A percentile compares a stretch with the other conserved stretches of the same genome.
These are phyloP conservation scores for Pluvianellus socialis DNA, from an alignment of 2,113 vertebrate species.

Conservation along the genomic window DNA sequence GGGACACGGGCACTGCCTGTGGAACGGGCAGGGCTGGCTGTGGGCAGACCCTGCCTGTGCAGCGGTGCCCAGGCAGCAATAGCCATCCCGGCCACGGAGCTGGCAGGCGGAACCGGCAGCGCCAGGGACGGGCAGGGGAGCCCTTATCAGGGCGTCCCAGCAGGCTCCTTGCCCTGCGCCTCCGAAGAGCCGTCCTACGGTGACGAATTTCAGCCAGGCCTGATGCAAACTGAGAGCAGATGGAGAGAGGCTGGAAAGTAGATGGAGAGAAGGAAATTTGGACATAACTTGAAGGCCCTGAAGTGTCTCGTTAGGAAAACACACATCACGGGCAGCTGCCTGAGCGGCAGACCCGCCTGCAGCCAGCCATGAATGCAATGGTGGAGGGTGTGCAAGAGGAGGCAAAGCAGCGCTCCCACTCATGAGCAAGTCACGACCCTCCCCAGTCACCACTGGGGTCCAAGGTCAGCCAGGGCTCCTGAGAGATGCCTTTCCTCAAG, in stretches of 20 bases:
- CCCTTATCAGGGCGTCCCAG: accelerated
- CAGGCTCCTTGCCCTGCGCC: accelerated
- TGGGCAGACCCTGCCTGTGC: too few relatives aligned
- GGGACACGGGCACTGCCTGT: not conserved
- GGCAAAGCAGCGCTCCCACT: not conserved
- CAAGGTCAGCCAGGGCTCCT: not conserved
- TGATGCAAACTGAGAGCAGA: not conserved
- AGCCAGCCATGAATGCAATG: not conserved
- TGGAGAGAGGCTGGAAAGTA: not conserved
- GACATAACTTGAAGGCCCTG: not conserved
- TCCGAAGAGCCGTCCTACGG: accelerated
- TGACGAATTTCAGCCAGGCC: not conserved
- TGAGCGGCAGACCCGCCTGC: not conserved
- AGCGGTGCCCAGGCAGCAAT: accelerated
- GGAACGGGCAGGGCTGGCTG: not conserved
- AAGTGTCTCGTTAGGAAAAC: not conserved
- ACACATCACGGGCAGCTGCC: not conserved
- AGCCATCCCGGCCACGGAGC: accelerated
- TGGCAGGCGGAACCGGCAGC: not conserved
- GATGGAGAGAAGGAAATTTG: constrained; percentile 3
- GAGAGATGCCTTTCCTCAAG: not conserved
- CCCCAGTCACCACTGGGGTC: not conserved
- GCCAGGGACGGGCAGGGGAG: accelerated
- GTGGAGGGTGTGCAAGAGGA: not conserved
- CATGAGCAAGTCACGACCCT: not conserved